Evolutionary conservation across 1,140 invertebrate species (phyloP).

Genomic region (Saccostrea echinata): DNA sequence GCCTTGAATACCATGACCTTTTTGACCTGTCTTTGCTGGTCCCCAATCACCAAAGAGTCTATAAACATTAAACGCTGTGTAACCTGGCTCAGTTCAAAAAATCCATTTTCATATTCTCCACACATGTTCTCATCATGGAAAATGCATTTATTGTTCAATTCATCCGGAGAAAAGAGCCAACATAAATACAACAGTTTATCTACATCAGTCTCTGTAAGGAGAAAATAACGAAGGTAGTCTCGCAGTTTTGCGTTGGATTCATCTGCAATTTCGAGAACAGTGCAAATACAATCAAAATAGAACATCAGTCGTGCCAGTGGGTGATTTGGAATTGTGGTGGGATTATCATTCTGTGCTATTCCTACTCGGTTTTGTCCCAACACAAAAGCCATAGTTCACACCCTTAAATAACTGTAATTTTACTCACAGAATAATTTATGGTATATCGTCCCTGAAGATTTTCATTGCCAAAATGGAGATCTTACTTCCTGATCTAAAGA

Average conservation of each 20-base stretch:
- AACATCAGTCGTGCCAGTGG: constrained; percentile 37
- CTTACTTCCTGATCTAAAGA: not conserved
- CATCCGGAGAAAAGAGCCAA: constrained; percentile 23
- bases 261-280: constrained; percentile 8
- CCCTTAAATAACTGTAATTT: not conserved
- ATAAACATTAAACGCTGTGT: not conserved
- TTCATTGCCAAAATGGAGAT: not conserved
- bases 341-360: not conserved
- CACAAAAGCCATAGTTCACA: not conserved
- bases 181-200: constrained; percentile 36
- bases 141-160: constrained; percentile 34
- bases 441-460: not conserved
- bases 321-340: not conserved
- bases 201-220: not conserved
- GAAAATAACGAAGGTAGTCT: constrained; percentile 5
- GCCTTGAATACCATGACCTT: constrained; percentile 40
- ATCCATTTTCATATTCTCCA: constrained; percentile 32
- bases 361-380: not conserved
- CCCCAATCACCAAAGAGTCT: constrained; percentile 8
- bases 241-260: not conserved
- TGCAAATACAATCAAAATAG: constrained; percentile 45
- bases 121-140: constrained; percentile 43
- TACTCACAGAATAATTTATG: not conserved
- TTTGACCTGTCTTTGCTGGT: constrained; percentile 33
- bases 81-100: constrained; percentile 28